phyloP scores from a whole-genome alignment of 2,888 invertebrate species.

The Megastigmus dorsalis region DNA sequence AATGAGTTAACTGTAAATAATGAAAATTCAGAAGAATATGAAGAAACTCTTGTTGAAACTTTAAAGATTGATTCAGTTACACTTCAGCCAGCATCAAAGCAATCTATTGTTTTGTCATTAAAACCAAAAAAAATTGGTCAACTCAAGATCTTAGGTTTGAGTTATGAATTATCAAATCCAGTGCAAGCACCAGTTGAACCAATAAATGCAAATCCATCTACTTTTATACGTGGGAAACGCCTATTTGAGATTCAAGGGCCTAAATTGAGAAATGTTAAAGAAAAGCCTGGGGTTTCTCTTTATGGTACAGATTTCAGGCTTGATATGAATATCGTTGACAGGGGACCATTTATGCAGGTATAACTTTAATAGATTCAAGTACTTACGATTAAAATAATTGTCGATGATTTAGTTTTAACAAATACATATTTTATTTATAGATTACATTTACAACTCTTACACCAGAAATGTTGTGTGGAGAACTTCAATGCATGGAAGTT shows the following conservation, averaged over 20 bases:
- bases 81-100: conserved; percentile 78
- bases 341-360: conserved; percentile 89
- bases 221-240: conserved; percentile 79
- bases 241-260: conserved; percentile 77
- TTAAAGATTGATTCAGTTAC: conserved; percentile 77
- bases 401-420: not conserved
- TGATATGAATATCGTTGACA: conserved; percentile 84
- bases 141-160: conserved; percentile 84
- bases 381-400: not conserved
- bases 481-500: conserved; percentile 82
- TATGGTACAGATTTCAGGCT: conserved; percentile 82
- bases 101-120: conserved; percentile 82
- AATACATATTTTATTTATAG: conserved; percentile 70
- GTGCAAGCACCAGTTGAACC: conserved; percentile 54
- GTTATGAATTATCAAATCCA: conserved; percentile 78
- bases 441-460: conserved; percentile 83
- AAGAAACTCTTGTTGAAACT: conserved; percentile 76
- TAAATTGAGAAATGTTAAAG: conserved; percentile 77
- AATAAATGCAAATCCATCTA: conserved; percentile 63
- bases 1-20: conserved; percentile 74
- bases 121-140: conserved; percentile 85
- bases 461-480: conserved; percentile 83
- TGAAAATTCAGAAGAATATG: conserved; percentile 64
- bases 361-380: not conserved
- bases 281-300: conserved; percentile 74